A percentile compares a stretch with the other conserved stretches of the same genome.
Conservation (phyloP, 2,113 vertebrate genomes). For the Chaetodon trifascialis region DNA sequence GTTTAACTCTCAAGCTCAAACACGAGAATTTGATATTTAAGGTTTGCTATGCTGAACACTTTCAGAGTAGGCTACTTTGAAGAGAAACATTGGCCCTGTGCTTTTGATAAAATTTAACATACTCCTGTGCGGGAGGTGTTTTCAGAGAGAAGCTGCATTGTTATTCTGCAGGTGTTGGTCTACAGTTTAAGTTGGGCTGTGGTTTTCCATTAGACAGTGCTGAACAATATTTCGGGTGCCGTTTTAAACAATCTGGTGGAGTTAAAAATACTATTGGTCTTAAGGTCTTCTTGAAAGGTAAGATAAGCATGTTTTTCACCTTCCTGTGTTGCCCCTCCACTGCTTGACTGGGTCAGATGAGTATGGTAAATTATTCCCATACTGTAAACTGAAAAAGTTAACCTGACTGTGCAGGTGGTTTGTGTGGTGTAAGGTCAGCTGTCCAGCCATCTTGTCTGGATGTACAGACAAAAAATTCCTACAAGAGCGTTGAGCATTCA, state of each 20-base stretch:
- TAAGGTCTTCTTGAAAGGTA: constrained; percentile 15
- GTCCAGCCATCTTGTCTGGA: background rate
- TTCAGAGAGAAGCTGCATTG: background rate
- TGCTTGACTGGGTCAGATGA: constrained; percentile 14
- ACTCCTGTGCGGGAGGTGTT: background rate
- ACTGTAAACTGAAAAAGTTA: constrained; percentile 34
- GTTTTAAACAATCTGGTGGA: constrained; percentile 32
- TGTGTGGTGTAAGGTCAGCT: background rate
- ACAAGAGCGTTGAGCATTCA: background rate
- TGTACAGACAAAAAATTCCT: constrained; percentile 7
- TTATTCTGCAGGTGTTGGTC: constrained; percentile 8
- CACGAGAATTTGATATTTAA: background rate
- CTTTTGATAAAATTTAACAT: constrained; percentile 46
- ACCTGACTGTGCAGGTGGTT: constrained; percentile 20
- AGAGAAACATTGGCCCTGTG: background rate
- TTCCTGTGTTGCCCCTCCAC: background rate
- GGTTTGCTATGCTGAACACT: background rate
- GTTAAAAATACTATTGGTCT: constrained; percentile 34
- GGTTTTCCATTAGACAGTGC: constrained; percentile 27
- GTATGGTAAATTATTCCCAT: constrained; percentile 38
- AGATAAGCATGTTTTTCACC: background rate
- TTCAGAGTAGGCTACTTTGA: background rate
- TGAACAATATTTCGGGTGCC: constrained; percentile 15
- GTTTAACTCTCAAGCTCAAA: background rate
- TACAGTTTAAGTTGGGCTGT: constrained; percentile 8